Evolutionary conservation across 2,113 vertebrate species (phyloP), one percentile per base, ranked within the genome.

Genomic region (Bufo gargarizans): DNA sequence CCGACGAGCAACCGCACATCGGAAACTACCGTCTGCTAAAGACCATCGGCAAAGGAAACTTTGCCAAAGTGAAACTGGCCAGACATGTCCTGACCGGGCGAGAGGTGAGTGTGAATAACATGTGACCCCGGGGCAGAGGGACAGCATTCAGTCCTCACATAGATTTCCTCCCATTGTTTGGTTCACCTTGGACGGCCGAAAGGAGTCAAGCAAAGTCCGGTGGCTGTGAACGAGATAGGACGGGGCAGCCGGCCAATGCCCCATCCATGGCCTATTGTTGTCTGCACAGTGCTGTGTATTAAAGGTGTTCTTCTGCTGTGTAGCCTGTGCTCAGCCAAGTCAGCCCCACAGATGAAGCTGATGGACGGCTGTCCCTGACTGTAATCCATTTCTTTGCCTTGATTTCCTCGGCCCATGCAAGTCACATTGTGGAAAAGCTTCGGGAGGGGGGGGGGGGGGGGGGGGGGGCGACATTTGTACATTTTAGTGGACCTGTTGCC

Each of bases 1-100:
- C 96, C 1, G 95, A 98, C 61, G 96, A 99, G 88, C 98, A 97
- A 84, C 97, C 97, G 85, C 97, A 98, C 89, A 95, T 99, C 86
- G 98, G 98, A 89, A 99, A 97, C 91, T 99, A 99, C 65, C 97
- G 97, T 89, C 95, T 99, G 90, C 96, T 99, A 81, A 99, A 99
- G 93, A 99, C 97, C 89, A 98, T 99, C 91, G 98, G 97, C 89
- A 99, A 99, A 92, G 98, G 98, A 86, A 99, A 98, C 92, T 99
- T 99, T 86, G 98, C 97, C 92, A 99, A 99, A 93, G 98, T 99
- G 90, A 99, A 99, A 89, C 92, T 99, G 92, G 98, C 97, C 33
- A 95, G 97, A 82, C 98, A 99, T 78, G 95, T 98, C 81, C 96
- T 98, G 61, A 99, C 98, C 12, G 97, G 98, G 86, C 95, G 98